phyloP scores from a whole-genome alignment of 2,888 invertebrate genomes.

The Rhingia rostrata region DNA sequence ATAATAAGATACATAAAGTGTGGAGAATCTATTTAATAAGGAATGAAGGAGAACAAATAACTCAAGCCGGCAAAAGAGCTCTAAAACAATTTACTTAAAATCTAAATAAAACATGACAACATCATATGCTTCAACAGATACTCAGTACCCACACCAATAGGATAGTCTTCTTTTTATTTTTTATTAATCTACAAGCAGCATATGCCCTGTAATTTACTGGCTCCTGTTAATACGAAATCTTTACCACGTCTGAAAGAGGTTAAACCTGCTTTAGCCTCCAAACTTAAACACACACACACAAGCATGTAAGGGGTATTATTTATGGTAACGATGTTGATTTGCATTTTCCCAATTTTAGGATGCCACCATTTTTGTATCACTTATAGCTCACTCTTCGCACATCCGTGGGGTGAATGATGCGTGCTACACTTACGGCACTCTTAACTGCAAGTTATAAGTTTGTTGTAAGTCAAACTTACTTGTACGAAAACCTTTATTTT shows the following conservation, averaged over 20 bases:
- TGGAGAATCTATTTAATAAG: slow-evolving; percentile 23
- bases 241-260: slow-evolving; percentile 26
- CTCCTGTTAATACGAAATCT: slow-evolving; percentile 49
- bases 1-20: background rate
- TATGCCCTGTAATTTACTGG: slow-evolving; percentile 45
- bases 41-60: slow-evolving; percentile 19
- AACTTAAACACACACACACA: background rate
- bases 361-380: slow-evolving; percentile 32
- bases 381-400: slow-evolving; percentile 5
- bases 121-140: slow-evolving; percentile 10
- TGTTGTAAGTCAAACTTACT: slow-evolving; percentile 44
- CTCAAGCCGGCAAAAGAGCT: slow-evolving; percentile 22
- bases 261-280: background rate
- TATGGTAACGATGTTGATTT: slow-evolving; percentile 50
- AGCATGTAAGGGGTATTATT: slow-evolving; percentile 19
- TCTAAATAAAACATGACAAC: slow-evolving; percentile 43
- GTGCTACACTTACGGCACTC: slow-evolving; percentile 28
- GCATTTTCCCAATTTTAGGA: slow-evolving; percentile 45
- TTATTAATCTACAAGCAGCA: slow-evolving; percentile 25
- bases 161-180: slow-evolving; percentile 4
- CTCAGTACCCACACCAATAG: background rate
- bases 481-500: slow-evolving; percentile 15
- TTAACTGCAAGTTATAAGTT: slow-evolving; percentile 41
- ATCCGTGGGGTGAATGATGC: background rate
- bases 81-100: slow-evolving; percentile 7